Percentiles rank a stretch among this genome's conserved stretches.
phyloP scores from a whole-genome alignment of 2,113 vertebrate genomes.

The Micronycteris hirsuta region DNA sequence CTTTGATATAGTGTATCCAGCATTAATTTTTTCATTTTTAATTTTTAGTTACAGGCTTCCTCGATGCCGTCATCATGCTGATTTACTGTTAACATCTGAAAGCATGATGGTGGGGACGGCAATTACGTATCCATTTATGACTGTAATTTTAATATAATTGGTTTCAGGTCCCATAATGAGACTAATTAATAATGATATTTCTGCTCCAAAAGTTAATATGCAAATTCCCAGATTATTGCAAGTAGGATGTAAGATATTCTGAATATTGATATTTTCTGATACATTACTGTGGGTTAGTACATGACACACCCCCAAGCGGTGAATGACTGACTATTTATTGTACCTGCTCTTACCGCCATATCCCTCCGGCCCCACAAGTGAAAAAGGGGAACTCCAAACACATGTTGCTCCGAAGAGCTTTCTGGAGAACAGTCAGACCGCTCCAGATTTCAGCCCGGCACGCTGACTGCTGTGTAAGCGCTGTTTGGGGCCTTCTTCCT shows the following conservation, averaged over 20 bases:
- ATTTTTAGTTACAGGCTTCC: not conserved
- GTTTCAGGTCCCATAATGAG: slow-evolving; percentile 60
- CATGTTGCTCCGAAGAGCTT: slow-evolving; percentile 61
- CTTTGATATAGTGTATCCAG: not conserved
- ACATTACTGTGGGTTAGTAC: slow-evolving; percentile 69
- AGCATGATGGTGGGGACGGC: not conserved
- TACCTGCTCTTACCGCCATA: slow-evolving; percentile 33
- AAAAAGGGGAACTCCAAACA: slow-evolving; percentile 45
- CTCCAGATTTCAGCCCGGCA: slow-evolving; percentile 20
- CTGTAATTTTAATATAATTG: slow-evolving; percentile 61
- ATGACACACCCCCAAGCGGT: slow-evolving; percentile 61
- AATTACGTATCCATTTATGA: slow-evolving; percentile 15
- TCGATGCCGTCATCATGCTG: not conserved
- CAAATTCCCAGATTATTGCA: slow-evolving; percentile 42
- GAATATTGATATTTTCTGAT: slow-evolving; percentile 67
- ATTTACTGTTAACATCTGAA: not conserved
- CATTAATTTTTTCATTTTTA: not conserved
- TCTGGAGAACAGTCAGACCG: slow-evolving; percentile 66
- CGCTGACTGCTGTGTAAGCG: slow-evolving; percentile 68
- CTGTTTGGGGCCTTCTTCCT: not conserved
- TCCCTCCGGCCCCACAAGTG: slow-evolving; percentile 7
- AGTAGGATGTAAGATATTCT: not conserved
- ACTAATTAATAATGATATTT: slow-evolving; percentile 69
- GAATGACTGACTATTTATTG: slow-evolving; percentile 66
- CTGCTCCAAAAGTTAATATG: slow-evolving; percentile 62